Evolutionary conservation across 2,888 invertebrate species (phyloP), one percentile per base, ranked within the genome.

Genomic region (Chaetoderma sp.): DNA sequence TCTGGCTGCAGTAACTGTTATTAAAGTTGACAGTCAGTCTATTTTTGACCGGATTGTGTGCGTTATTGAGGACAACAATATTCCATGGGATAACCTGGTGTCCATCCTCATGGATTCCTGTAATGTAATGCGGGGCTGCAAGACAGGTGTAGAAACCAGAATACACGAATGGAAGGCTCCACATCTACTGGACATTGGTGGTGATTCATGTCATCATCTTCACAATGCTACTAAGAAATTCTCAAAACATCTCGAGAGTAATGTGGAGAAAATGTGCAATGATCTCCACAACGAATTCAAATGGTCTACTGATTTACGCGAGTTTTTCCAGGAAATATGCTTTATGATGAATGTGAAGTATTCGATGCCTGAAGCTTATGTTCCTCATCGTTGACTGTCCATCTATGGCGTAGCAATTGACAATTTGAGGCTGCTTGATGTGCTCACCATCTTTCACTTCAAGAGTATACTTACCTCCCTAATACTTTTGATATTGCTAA

Each of bases 111-210:
- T 73, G 67, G 76, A 78, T 50, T 74, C 70, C 1, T 76, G 74
- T 45, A 62, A 62, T 45, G 68, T 74, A 1, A 78, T 78, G 75
- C 13, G 72, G 10, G 73, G 77, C 0, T 49, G 28, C 1, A 75
- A 75, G 61, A 45, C 55, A 10, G 74, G 76, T 32, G 8, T 78
- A 13, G 78, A 78, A 58, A 65, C 55, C 5, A 44, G 63, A 42
- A 65, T 75, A 6, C 28, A 72, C 28, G 28, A 47, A 21, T 42
- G 60, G 16, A 60, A 62, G 25, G 73, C 73, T 5, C 68, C 65
- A 8, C 78, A 78, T 55, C 49, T 78, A 1, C 50, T 77, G 16
- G 72, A 75, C 52, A 69, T 78, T 21, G 75, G 77, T 63, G 77
- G 74, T 13, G 74, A 78, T 58, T 60, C 68, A 1, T 70, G 70